Conservation (phyloP, 2,113 vertebrate genomes). For the Vulpes lagopus region DNA sequence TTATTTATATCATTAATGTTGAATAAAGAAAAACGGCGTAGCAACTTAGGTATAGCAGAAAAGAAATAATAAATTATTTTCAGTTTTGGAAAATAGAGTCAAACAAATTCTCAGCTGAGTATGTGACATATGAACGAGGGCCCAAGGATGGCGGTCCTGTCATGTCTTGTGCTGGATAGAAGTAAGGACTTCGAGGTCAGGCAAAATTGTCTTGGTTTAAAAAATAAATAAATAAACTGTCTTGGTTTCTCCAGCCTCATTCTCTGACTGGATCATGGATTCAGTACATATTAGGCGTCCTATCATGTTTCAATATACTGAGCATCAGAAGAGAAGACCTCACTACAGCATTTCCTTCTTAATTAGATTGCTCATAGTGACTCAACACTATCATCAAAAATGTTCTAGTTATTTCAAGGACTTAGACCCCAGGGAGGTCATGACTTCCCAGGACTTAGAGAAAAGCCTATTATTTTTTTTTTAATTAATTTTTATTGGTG, state of each 20-base stretch:
- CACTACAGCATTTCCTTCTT: background rate
- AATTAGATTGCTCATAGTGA: background rate
- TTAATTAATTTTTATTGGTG: no score
- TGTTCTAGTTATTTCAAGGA: slow-evolving; percentile 35
- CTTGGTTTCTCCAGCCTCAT: background rate
- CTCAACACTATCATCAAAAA: background rate
- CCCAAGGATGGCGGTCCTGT: rapidly evolving
- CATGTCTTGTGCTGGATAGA: background rate
- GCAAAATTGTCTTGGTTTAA: background rate
- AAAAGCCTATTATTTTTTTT: background rate
- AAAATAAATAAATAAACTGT: no score
- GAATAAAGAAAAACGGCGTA: background rate
- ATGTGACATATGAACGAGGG: background rate
- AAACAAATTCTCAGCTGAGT: background rate
- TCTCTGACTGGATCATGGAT: background rate
- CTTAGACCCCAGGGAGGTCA: background rate
- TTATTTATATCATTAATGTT: background rate
- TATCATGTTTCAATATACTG: background rate
- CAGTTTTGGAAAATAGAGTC: background rate
- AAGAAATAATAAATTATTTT: background rate
- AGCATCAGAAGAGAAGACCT: background rate
- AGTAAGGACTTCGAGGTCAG: background rate
- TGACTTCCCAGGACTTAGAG: background rate
- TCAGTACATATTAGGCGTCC: background rate
- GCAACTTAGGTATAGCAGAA: background rate